phyloP scores from a whole-genome alignment of 2,113 vertebrate species.

The Nothoprocta perdicaria region DNA sequence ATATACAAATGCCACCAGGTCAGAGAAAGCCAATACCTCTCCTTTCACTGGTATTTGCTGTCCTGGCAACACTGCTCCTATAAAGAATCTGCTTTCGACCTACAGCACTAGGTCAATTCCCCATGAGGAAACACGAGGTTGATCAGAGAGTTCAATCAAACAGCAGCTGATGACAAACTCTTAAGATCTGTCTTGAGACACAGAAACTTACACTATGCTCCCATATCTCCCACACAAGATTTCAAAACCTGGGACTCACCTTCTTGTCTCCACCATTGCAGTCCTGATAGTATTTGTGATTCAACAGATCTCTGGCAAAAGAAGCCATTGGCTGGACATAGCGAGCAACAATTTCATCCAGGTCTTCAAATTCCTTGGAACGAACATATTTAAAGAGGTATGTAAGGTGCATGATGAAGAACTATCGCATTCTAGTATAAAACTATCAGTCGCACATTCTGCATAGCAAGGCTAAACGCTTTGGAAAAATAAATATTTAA shows the following conservation, averaged over 20 bases:
- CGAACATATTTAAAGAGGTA: slow-evolving; percentile 33
- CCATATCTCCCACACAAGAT: neutral
- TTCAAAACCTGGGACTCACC: slow-evolving; percentile 71
- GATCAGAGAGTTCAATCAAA: neutral
- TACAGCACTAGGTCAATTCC: neutral
- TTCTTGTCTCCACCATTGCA: slow-evolving; percentile 91
- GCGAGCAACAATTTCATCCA: slow-evolving; percentile 97
- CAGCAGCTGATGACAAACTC: neutral
- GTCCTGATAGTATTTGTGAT: slow-evolving; percentile 97
- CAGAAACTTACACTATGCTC: neutral
- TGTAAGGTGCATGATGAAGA: neutral
- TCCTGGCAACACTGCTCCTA: neutral
- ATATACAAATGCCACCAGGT: neutral
- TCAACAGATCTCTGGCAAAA: slow-evolving; percentile 93
- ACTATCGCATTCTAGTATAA: neutral
- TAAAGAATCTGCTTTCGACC: neutral
- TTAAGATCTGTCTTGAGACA: neutral
- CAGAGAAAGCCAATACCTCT: neutral
- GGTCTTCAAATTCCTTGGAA: slow-evolving; percentile 95
- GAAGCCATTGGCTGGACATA: slow-evolving; percentile 98
- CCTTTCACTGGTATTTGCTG: neutral
- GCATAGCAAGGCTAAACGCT: neutral
- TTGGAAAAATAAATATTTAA: neutral
- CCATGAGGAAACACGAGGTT: neutral
- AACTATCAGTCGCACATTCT: neutral